Evolutionary conservation across 2,797 vertebrate species (phyloP).

Genomic region (Xenopus petersii): DNA sequence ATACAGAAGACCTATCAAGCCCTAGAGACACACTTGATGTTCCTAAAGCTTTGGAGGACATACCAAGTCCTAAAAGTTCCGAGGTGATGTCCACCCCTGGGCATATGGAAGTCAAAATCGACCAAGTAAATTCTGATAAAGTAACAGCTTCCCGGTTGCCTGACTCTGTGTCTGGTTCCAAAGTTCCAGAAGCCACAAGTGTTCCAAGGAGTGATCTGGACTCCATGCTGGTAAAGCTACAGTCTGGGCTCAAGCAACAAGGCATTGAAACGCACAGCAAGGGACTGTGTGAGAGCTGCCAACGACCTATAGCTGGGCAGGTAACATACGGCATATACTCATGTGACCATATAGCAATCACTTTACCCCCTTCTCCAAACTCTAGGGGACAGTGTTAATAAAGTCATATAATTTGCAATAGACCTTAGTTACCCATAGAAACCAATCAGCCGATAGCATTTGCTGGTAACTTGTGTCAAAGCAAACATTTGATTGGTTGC

Average conservation of each 20-base stretch:
- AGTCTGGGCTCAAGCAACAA: constrained; percentile 83
- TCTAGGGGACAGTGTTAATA: no score
- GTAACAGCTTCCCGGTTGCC: background rate
- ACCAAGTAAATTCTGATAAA: background rate
- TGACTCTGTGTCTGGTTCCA: background rate
- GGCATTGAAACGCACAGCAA: constrained; percentile 85
- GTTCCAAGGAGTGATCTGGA: constrained; percentile 74
- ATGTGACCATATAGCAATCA: no score
- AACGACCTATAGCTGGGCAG: constrained; percentile 86
- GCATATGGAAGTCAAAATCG: background rate
- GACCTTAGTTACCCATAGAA: no score
- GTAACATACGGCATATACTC: constrained; percentile 55
- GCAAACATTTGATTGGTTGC: no score
- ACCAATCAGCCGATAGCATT: no score
- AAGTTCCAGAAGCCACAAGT: constrained; percentile 21
- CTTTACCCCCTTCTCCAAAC: background rate
- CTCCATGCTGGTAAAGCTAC: constrained; percentile 88
- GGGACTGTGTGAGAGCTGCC: constrained; percentile 85
- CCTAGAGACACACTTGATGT: no score
- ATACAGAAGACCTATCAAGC: background rate
- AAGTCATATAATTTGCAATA: no score
- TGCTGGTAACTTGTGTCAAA: no score
- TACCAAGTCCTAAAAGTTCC: background rate
- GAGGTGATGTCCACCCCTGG: constrained; percentile 8
- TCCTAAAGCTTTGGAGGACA: background rate